A percentile compares a stretch with the other conserved stretches of the same genome.
These are phyloP conservation scores for Gymnobelideus leadbeateri DNA, from an alignment of 2,113 vertebrate genomes.

Conservation along the genomic window DNA sequence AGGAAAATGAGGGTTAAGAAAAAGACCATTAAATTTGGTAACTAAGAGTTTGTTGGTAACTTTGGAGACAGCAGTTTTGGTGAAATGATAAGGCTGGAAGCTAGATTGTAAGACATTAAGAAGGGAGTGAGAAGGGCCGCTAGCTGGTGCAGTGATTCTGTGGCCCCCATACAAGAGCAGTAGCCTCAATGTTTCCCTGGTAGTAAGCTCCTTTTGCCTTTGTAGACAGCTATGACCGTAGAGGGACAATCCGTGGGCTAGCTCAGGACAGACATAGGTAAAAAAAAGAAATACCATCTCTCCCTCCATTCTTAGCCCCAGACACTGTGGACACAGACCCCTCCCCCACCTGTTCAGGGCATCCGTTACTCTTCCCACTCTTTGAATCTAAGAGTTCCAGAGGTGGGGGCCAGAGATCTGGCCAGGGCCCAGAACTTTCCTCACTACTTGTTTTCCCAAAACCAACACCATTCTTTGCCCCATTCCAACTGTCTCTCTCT, in stretches of 20 bases:
- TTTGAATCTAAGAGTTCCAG: conserved; percentile 70
- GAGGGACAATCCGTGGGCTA: not conserved
- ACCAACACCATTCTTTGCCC: not conserved
- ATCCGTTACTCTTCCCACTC: conserved; percentile 66
- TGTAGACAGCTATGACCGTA: not conserved
- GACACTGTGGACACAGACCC: not conserved
- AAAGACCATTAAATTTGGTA: no score
- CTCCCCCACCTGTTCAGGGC: conserved; percentile 1
- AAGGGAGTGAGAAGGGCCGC: no score
- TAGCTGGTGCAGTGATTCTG: not conserved
- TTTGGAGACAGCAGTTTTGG: no score
- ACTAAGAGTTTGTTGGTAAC: no score
- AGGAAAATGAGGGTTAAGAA: no score
- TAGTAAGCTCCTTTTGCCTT: conserved; percentile 10
- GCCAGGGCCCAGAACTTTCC: conserved; percentile 41
- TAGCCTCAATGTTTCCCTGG: not conserved
- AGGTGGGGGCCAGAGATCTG: conserved; percentile 32
- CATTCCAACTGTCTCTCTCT: not conserved
- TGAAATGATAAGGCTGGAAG: no score
- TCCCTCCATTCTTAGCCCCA: not conserved
- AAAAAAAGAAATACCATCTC: not conserved
- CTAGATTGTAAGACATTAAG: no score
- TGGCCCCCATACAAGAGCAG: conserved; percentile 19
- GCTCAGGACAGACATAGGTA: not conserved
- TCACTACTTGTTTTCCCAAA: not conserved